A percentile compares a stretch with the other conserved stretches of the same genome.
Evolutionary conservation across 2,888 invertebrate species (phyloP).

Genomic region (Orthosia cruda): DNA sequence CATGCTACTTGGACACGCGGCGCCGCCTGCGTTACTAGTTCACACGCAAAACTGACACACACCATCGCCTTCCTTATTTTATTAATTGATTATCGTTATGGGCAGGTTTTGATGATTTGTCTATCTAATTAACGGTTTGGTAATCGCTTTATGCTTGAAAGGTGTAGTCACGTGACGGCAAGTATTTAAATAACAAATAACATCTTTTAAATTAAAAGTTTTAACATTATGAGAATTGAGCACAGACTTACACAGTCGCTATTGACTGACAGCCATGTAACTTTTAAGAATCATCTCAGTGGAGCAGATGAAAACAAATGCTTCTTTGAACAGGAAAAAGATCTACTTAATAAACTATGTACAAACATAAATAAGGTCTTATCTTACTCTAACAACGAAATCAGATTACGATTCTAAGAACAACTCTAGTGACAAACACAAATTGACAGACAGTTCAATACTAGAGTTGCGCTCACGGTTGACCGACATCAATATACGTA

Average conservation of each 20-base stretch:
- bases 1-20: constrained; percentile 44
- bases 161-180: neutral
- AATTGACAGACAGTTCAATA: constrained; percentile 30
- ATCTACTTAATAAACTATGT: no score
- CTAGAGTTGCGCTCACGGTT: constrained; percentile 12
- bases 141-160: neutral
- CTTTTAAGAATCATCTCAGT: neutral
- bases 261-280: neutral
- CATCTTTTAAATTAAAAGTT: neutral
- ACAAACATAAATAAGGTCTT: constrained; percentile 6
- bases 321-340: neutral
- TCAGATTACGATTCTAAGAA: constrained; percentile 32
- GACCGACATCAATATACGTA: neutral
- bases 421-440: constrained; percentile 6
- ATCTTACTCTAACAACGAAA: constrained; percentile 12
- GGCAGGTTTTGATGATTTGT: neutral
- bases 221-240: neutral
- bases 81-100: neutral
- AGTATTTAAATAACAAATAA: constrained; percentile 2
- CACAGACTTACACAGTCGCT: neutral
- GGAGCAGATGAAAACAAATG: neutral
- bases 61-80: constrained; percentile 16
- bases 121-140: neutral
- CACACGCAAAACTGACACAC: constrained; percentile 28
- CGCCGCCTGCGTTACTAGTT: constrained; percentile 12